These are phyloP conservation scores for Amia ocellicauda DNA, from an alignment of 2,113 vertebrate genomes.

Conservation along the genomic window DNA sequence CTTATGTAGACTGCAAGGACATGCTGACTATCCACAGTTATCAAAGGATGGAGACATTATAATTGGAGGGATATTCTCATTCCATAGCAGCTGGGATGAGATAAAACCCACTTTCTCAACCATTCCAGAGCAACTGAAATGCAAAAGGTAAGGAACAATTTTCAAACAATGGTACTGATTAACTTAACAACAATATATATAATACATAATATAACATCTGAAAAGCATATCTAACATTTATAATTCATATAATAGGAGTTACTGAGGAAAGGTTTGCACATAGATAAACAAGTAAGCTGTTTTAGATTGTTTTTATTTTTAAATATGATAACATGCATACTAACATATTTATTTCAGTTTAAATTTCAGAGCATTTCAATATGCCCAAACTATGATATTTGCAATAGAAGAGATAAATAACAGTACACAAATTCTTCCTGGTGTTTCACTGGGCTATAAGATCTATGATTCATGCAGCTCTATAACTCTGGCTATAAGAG, in stretches of 20 bases:
- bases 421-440: conserved; percentile 55
- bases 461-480: conserved; percentile 62
- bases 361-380: conserved; percentile 64
- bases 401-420: conserved; percentile 69
- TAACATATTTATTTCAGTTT: too few species aligned
- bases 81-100: conserved; percentile 52
- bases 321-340: too few species aligned
- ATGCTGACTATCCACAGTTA: conserved; percentile 36
- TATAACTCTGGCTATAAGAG: conserved; percentile 43
- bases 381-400: conserved; percentile 61
- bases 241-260: too few species aligned
- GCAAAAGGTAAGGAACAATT: conserved; percentile 60
- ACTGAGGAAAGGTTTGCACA: conserved; percentile 3
- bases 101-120: conserved; percentile 32
- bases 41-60: conserved; percentile 52
- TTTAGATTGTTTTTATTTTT: too few species aligned
- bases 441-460: conserved; percentile 56
- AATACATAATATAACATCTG: too few species aligned
- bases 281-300: too few species aligned
- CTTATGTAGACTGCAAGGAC: conserved; percentile 44
- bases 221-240: too few species aligned
- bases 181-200: too few species aligned
- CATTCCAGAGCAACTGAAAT: conserved; percentile 48
- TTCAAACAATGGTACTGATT: too few species aligned
- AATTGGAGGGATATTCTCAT: conserved; percentile 56